These are phyloP conservation scores for Tetrapedia diversipes DNA, from an alignment of 2,888 invertebrate species.

Conservation along the genomic window DNA sequence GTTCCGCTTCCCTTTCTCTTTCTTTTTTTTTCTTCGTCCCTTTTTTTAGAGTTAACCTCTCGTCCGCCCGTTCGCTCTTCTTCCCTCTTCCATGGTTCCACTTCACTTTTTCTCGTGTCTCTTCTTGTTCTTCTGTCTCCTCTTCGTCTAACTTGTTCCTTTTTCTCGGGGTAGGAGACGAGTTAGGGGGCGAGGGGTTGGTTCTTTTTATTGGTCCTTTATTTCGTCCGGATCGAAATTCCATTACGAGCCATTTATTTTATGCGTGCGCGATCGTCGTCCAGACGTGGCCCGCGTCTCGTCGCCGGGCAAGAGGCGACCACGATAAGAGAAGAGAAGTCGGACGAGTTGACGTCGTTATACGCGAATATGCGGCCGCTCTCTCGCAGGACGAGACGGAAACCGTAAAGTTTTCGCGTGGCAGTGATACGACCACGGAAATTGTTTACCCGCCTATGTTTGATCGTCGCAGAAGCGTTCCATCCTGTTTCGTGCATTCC, in stretches of 20 bases:
- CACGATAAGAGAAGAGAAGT: constrained; percentile 64
- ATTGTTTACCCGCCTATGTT: constrained; percentile 37
- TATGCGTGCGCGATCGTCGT: constrained; percentile 71
- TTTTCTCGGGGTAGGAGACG: no score
- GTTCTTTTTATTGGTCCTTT: constrained; percentile 41
- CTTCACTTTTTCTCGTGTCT: no score
- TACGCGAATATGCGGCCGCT: constrained; percentile 57
- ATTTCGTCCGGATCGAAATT: constrained; percentile 74
- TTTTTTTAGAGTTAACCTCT: constrained; percentile 24
- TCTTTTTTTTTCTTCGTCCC: constrained; percentile 38
- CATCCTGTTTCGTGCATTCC: background rate
- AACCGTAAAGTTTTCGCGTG: constrained; percentile 54
- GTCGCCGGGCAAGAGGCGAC: constrained; percentile 43
- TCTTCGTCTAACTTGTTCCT: constrained; percentile 46
- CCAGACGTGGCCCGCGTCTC: constrained; percentile 47
- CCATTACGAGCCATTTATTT: constrained; percentile 79
- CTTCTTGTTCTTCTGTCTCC: constrained; percentile 47
- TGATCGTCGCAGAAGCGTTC: background rate
- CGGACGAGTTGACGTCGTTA: constrained; percentile 62
- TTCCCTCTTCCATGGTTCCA: constrained; percentile 19
- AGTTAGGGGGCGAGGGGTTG: no score
- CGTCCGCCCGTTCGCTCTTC: constrained; percentile 48
- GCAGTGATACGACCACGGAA: constrained; percentile 24
- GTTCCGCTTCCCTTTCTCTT: constrained; percentile 56
- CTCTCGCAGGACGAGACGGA: constrained; percentile 43